Evolutionary conservation across 1,140 invertebrate genomes (phyloP), one percentile per base, ranked within the genome.

Genomic region (Rhyzopertha dominica): DNA sequence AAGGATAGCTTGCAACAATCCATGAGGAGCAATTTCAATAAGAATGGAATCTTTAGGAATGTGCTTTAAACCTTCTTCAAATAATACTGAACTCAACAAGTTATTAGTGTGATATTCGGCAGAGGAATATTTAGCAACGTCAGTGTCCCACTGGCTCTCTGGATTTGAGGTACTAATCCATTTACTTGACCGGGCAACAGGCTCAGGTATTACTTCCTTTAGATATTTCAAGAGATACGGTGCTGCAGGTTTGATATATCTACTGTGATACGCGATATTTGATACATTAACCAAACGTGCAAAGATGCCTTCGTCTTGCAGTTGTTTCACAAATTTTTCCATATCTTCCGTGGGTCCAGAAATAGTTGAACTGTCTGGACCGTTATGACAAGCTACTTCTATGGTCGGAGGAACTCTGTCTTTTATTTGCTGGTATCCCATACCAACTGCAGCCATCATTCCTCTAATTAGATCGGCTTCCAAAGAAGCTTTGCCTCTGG

Each of bases 101-200:
- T 96, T 97, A 62, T 96, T 95, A 0, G 91, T 91, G 59, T 93
- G 89, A 62, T 98, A 98, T 54, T 91, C 87, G 3, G 92, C 83
- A 0, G 90, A 95, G 0, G 83, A 92, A 8, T 78, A 61, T 41
- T 78, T 72, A 1, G 83, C 80, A 4, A 78, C 64, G 0, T 80
- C 63, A 3, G 77, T 72, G n/a, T 79, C 75, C 92, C 90, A 95
- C 17, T 72, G 63, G n/a, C 79, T 56, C 58, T 90, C 81, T 0
- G 82, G 79, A 16, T 93, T 79, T 0, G 91, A 95, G 0, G 89
- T 84, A 53, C 87, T 90, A 0, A 95, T 66, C 93, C 94, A 97
- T 47, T 83, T 83, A 0, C 70, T 59, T 7, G 84, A 85, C 20
- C 92, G 76, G 8, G 66, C 54, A 55, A 84, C 84, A 0, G 87